Evolutionary conservation across 1,140 invertebrate genomes (phyloP), one percentile per base, ranked within the genome.

Genomic region (Arion vulgaris): DNA sequence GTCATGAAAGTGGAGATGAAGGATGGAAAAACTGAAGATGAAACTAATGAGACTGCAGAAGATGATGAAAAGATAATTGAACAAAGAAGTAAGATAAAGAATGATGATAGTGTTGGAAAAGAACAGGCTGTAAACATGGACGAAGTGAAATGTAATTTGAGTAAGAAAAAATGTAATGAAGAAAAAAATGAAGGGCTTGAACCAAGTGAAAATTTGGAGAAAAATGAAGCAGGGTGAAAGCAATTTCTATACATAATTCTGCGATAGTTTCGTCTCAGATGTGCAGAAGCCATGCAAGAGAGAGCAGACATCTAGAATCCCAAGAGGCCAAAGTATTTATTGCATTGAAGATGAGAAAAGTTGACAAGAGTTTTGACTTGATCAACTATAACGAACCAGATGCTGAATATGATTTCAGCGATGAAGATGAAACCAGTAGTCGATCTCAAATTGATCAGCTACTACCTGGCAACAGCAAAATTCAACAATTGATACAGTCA

Each of bases 401-500:
- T 45, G 72, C 81, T 45, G 78, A 84, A 39, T 81, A 77, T n/a
- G 83, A 84, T 62, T 84, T 81, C 74, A 77, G 68, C 32, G 83
- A 81, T 36, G 79, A 80, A 11, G 74, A 81, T 23, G 83, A 81
- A 28, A 79, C 57, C 13, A 36, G 66, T 15, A 66, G 57, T 45
- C 45, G 32, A 5, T 36, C 77, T 0, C 78, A 84, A 19, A 51
- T 41, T n/a, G 39, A 39, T 39, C 79, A 72, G 36, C 17, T 28
- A 32, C 69, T 41, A 11, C 28, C 53, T 51, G 78, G 72, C 17
- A 51, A 80, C 19, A 34, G 74, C 34, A 81, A 53, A 41, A 66
- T 77, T 36, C 76, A 84, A 51, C n/a, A 39, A 74, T 71, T 78
- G 7, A 75, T 69, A 11, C n/a, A 26, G 23, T 79, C 77, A 26